Evolutionary conservation across 2,888 invertebrate genomes (phyloP).

Genomic region (Diachrysia chrysitis): DNA sequence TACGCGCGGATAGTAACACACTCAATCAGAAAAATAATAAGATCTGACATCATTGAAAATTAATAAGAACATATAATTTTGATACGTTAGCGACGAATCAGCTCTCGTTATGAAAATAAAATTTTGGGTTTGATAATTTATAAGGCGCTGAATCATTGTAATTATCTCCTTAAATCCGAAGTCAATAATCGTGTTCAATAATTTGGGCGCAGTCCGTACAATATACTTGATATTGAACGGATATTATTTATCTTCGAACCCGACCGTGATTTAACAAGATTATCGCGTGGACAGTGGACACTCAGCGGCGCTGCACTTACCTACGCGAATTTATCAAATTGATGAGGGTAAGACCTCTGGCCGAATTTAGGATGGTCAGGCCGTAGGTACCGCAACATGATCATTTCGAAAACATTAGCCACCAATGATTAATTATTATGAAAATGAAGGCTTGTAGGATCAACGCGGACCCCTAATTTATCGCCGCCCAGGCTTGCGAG

Average conservation of each 20-base stretch:
- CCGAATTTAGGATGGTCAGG: slow-evolving; percentile 35
- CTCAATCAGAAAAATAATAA: slow-evolving; percentile 15
- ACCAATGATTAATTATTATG: slow-evolving; percentile 67
- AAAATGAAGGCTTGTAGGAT: slow-evolving; percentile 53
- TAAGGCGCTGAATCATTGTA: slow-evolving; percentile 37
- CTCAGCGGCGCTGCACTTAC: slow-evolving; percentile 51
- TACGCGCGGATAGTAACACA: not conserved
- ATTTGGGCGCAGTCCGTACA: slow-evolving; percentile 22
- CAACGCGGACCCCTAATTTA: slow-evolving; percentile 47
- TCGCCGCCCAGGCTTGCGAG: slow-evolving; percentile 37
- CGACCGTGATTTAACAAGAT: slow-evolving; percentile 59
- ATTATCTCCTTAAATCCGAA: slow-evolving; percentile 33
- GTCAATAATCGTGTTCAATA: slow-evolving; percentile 37
- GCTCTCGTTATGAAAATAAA: slow-evolving; percentile 12
- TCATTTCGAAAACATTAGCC: slow-evolving; percentile 63
- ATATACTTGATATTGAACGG: slow-evolving; percentile 29
- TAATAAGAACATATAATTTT: not conserved
- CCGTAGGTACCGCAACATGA: slow-evolving; percentile 46
- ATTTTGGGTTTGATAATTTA: slow-evolving; percentile 27
- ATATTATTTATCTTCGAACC: slow-evolving; percentile 51
- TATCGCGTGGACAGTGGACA: slow-evolving; percentile 54
- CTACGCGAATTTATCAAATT: slow-evolving; percentile 67
- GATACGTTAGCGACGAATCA: not conserved
- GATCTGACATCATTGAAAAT: slow-evolving; percentile 13
- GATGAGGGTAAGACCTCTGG: slow-evolving; percentile 64